Evolutionary conservation across 2,888 invertebrate species (phyloP).

Genomic region (Eilema griseolum): DNA sequence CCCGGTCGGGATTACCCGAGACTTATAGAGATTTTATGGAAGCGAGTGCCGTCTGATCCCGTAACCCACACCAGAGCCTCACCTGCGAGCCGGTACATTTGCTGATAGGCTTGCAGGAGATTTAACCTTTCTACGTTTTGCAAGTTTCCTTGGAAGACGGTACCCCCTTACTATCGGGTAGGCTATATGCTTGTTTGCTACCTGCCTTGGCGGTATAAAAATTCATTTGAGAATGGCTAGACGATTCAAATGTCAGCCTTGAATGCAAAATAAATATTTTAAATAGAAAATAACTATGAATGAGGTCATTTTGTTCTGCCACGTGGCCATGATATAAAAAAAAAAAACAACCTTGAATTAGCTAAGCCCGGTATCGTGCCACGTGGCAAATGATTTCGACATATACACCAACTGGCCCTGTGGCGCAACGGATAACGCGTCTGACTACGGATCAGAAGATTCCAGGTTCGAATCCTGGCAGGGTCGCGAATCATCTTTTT

Average conservation of each 20-base stretch:
- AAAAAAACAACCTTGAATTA: conserved; percentile 19
- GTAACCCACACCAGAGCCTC: too few relatives aligned
- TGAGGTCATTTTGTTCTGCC: conserved; percentile 4
- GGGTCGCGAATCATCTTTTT: conserved; percentile 71
- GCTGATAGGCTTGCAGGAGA: too few relatives aligned
- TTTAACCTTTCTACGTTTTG: too few relatives aligned
- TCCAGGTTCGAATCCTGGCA: conserved; percentile 90
- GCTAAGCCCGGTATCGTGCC: background rate
- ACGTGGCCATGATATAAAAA: background rate
- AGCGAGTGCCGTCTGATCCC: too few relatives aligned
- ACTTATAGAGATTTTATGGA: too few relatives aligned
- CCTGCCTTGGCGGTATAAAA: background rate
- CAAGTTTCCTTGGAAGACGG: background rate
- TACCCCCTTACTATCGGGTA: background rate
- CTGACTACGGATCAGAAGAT: conserved; percentile 91
- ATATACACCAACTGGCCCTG: conserved; percentile 76
- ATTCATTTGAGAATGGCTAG: background rate
- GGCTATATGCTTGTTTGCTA: background rate
- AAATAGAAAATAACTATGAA: background rate
- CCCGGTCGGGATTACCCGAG: too few relatives aligned
- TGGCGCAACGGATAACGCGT: conserved; percentile 90
- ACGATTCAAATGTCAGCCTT: background rate
- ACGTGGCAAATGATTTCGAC: conserved; percentile 26
- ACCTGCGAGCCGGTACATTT: too few relatives aligned
- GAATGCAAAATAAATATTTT: background rate